Conservation (phyloP, 2,888 invertebrate species). For the Tillus elongatus region DNA sequence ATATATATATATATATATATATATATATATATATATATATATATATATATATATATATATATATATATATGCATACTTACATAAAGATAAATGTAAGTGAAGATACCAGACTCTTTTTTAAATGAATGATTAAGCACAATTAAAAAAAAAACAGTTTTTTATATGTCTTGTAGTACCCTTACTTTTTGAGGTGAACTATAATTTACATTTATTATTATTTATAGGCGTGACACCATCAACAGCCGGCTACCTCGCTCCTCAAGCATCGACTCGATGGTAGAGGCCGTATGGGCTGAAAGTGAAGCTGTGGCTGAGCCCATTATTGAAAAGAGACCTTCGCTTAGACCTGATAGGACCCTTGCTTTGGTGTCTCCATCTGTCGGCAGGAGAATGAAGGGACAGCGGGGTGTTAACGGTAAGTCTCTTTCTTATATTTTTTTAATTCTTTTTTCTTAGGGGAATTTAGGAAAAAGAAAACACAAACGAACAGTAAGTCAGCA, state of each 20-base stretch:
- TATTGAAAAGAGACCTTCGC: slow-evolving; percentile 37
- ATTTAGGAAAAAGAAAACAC: neutral
- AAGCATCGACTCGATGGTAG: slow-evolving; percentile 71
- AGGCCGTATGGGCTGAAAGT: slow-evolving; percentile 55
- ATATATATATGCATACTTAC: no score
- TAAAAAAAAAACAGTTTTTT: no score
- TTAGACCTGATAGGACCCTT: slow-evolving; percentile 45
- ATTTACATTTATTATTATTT: no score
- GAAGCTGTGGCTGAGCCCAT: slow-evolving; percentile 39
- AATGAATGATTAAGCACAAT: no score
- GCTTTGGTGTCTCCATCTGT: slow-evolving; percentile 67
- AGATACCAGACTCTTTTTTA: no score
- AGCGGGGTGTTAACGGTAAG: slow-evolving; percentile 66
- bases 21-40: no score
- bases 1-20: no score
- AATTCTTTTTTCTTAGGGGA: neutral
- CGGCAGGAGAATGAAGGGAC: slow-evolving; percentile 66
- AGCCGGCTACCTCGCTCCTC: slow-evolving; percentile 61
- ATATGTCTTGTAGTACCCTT: no score
- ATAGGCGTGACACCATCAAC: slow-evolving; percentile 44
- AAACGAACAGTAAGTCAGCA: neutral
- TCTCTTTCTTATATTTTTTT: no score
- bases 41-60: no score
- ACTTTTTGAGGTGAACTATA: no score
- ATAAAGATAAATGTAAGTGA: no score